Evolutionary conservation across 1,140 invertebrate species (phyloP).

Genomic region (Homarus americanus): DNA sequence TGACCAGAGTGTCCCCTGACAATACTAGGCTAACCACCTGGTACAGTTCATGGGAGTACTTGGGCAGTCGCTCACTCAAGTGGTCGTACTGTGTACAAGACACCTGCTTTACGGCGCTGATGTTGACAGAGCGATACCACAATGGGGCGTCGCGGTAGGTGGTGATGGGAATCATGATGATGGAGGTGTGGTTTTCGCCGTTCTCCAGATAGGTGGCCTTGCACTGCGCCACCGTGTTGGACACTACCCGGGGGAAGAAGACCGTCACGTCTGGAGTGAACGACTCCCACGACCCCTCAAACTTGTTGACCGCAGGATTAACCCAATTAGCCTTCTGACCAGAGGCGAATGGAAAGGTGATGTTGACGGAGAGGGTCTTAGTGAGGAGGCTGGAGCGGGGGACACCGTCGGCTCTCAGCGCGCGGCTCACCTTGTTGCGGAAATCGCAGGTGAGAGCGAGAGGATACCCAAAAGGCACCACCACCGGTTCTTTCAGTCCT

Average conservation of each 20-base stretch:
- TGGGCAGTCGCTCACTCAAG: neutral
- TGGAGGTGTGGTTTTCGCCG: neutral
- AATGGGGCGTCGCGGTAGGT: neutral
- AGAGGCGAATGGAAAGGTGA: neutral
- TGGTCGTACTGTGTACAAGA: neutral
- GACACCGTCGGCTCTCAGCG: neutral
- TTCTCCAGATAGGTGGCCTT: neutral
- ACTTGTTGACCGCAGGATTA: neutral
- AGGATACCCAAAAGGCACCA: neutral
- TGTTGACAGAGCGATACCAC: neutral
- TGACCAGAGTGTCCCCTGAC: neutral
- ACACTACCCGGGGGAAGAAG: neutral
- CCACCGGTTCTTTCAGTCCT: neutral
- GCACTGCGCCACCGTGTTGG: neutral
- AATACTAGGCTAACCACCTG: slow-evolving; percentile 14
- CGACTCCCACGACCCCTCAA: neutral
- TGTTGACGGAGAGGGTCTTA: slow-evolving; percentile 18
- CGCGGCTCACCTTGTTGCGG: neutral
- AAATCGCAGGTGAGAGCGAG: slow-evolving; percentile 23
- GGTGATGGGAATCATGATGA: neutral
- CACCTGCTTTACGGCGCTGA: neutral
- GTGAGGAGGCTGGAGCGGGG: neutral
- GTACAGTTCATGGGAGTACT: neutral
- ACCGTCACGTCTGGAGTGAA: neutral
- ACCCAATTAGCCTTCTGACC: neutral